Evolutionary conservation across 1,140 invertebrate species (phyloP).

Genomic region (Lasioglossum albipes): DNA sequence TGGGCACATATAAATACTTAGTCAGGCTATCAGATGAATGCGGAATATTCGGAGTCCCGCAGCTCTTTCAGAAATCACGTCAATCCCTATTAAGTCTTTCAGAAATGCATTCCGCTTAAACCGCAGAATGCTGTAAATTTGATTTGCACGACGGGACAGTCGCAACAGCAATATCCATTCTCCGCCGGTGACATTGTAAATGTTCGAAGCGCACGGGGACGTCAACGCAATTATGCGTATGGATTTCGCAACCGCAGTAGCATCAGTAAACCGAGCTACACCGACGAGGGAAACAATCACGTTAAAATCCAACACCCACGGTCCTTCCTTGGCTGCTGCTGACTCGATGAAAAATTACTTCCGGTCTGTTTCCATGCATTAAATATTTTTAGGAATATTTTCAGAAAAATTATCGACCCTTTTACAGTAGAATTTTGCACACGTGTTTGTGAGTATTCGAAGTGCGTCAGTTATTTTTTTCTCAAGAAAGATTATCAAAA

Average conservation of each 20-base stretch:
- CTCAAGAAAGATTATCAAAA: too few species aligned
- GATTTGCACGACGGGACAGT: neutral
- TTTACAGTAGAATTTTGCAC: too few species aligned
- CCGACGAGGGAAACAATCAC: conserved; percentile 29
- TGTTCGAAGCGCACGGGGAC: conserved; percentile 6
- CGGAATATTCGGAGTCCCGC: too few species aligned
- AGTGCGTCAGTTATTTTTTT: too few species aligned
- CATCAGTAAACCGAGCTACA: conserved; percentile 22
- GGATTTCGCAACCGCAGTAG: conserved; percentile 22
- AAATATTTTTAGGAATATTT: too few species aligned
- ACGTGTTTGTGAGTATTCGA: too few species aligned
- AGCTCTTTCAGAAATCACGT: too few species aligned
- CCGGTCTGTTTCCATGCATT: neutral
- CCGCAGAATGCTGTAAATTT: conserved; percentile 9
- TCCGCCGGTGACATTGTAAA: conserved; percentile 3
- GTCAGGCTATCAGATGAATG: too few species aligned
- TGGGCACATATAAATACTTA: too few species aligned
- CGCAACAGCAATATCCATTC: neutral
- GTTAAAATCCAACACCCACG: conserved; percentile 26
- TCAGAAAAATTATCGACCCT: too few species aligned
- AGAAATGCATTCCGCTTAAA: neutral
- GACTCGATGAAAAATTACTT: conserved; percentile 30
- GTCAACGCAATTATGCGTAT: conserved; percentile 47
- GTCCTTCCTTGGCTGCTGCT: neutral
- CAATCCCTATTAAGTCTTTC: neutral